A percentile compares a stretch with the other conserved stretches of the same genome.
Evolutionary conservation across 2,113 vertebrate species (phyloP).

Genomic region (Microcebus murinus): DNA sequence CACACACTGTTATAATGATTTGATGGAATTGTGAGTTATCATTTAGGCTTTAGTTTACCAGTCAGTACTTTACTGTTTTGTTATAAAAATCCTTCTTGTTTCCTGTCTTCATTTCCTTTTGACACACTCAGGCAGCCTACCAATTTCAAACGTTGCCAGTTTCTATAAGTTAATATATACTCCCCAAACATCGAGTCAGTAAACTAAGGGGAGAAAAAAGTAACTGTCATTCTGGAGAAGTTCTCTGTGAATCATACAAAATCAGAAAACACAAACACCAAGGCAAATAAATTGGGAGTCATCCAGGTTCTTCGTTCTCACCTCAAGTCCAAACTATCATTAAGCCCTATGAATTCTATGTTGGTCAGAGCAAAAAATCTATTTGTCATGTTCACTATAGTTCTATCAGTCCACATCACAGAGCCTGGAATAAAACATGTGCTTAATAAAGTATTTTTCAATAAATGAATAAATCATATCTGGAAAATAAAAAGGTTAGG

Average conservation of each 20-base stretch:
- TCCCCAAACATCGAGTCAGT: background rate
- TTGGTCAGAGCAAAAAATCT: background rate
- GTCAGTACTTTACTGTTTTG: constrained; percentile 4
- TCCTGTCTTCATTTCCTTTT: constrained; percentile 33
- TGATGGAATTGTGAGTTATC: background rate
- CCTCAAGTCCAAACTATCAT: background rate
- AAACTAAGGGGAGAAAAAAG: background rate
- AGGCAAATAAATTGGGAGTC: background rate
- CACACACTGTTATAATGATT: background rate
- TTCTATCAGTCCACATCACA: background rate
- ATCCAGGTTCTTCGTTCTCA: constrained; percentile 23
- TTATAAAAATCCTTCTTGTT: background rate
- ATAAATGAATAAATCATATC: constrained; percentile 1
- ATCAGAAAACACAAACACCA: background rate
- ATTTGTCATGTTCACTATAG: background rate
- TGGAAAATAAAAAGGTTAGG: background rate
- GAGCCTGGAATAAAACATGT: background rate
- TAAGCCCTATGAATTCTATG: background rate
- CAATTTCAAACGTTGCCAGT: background rate
- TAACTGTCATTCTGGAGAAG: background rate
- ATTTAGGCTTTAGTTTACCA: constrained; percentile 13
- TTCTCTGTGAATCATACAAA: constrained; percentile 34
- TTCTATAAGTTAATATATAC: constrained; percentile 15
- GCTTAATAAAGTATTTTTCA: background rate
- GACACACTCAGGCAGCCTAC: background rate